phyloP scores from a whole-genome alignment of 2,797 vertebrate species.

The Triplophysa bombifrons region DNA sequence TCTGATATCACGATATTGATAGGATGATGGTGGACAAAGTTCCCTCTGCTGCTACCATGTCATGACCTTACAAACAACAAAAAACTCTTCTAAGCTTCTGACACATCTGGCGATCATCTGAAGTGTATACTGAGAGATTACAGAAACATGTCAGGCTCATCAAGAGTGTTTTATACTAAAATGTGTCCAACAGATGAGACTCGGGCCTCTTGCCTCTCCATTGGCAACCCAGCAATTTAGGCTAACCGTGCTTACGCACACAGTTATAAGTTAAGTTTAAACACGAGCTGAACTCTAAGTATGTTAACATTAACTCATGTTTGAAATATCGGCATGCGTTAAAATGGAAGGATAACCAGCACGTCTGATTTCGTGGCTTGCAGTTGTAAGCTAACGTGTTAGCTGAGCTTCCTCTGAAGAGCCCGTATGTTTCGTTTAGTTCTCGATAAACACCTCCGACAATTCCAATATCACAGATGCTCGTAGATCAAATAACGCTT shows the following conservation, averaged over 20 bases:
- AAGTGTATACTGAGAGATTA: not conserved
- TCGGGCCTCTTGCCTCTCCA: slow-evolving; percentile 19
- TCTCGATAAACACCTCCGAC: not conserved
- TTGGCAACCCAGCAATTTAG: not conserved
- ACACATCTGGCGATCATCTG: not conserved
- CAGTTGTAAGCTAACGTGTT: slow-evolving; percentile 28
- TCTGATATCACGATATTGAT: not conserved
- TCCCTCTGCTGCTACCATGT: slow-evolving; percentile 12
- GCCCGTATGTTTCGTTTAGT: slow-evolving; percentile 47
- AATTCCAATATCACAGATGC: not conserved
- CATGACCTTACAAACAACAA: not conserved
- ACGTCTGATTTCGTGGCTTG: not conserved
- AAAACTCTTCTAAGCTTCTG: not conserved
- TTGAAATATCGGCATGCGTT: not conserved
- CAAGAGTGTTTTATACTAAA: not conserved
- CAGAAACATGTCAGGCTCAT: not conserved
- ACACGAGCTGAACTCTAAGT: not conserved
- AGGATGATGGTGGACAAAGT: not conserved
- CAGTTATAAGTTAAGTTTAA: no score
- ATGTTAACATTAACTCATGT: not conserved
- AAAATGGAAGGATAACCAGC: not conserved
- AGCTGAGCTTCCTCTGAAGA: slow-evolving; percentile 32
- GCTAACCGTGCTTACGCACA: not conserved
- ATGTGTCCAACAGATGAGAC: not conserved
- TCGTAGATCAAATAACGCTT: not conserved